Conservation (phyloP, 2,888 invertebrate species). For the Crematogaster levior region DNA sequence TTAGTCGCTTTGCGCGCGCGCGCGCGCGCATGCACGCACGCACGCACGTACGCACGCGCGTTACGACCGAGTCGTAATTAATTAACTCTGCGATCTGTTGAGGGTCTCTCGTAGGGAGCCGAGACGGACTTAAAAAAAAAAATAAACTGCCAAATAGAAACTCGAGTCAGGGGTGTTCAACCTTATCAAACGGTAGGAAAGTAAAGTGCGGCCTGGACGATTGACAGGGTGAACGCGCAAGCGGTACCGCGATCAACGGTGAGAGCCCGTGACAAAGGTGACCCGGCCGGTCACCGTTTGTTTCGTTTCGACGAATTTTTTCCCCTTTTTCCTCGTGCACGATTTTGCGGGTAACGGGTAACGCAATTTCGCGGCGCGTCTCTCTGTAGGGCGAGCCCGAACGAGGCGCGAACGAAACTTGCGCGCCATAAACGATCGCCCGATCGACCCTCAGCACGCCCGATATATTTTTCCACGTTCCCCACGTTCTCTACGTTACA, state of each 20-base stretch:
- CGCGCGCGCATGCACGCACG: slow-evolving; percentile 36
- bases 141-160: slow-evolving; percentile 79
- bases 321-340: background rate
- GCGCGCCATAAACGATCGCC: slow-evolving; percentile 38
- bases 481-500: background rate
- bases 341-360: background rate
- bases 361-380: slow-evolving; percentile 6
- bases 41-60: slow-evolving; percentile 55
- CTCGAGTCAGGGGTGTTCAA: slow-evolving; percentile 74
- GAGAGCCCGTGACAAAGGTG: background rate
- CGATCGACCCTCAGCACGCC: slow-evolving; percentile 32
- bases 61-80: slow-evolving; percentile 60
- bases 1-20: slow-evolving; percentile 61
- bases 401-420: background rate
- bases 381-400: background rate
- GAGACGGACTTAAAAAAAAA: slow-evolving; percentile 74
- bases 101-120: slow-evolving; percentile 64
- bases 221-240: slow-evolving; percentile 48
- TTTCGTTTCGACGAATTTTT: slow-evolving; percentile 20
- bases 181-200: slow-evolving; percentile 53
- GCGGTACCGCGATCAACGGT: slow-evolving; percentile 41
- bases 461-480: slow-evolving; percentile 50
- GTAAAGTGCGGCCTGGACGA: slow-evolving; percentile 53
- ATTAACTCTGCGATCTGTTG: slow-evolving; percentile 50
- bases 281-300: slow-evolving; percentile 11